A percentile compares a stretch with the other conserved stretches of the same genome.
phyloP scores from a whole-genome alignment of 1,140 invertebrate species.

The Drosophila kikkawai region DNA sequence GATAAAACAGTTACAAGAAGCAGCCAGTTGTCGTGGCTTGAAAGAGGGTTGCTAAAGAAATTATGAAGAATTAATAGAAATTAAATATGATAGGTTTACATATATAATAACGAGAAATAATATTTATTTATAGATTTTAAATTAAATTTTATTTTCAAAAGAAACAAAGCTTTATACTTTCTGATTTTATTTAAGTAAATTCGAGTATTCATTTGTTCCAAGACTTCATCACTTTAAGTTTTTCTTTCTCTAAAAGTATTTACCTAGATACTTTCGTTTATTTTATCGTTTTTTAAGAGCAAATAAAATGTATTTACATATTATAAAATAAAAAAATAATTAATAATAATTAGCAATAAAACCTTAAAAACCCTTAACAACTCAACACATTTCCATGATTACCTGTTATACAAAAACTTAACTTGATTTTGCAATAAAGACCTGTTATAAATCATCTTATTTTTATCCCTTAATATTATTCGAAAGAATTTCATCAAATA shows the following conservation, averaged over 20 bases:
- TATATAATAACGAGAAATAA: background rate
- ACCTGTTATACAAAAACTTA: background rate
- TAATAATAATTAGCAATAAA: background rate
- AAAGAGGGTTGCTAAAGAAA: background rate
- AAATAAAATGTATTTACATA: background rate
- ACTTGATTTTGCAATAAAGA: background rate
- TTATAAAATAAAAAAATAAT: background rate
- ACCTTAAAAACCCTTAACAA: background rate
- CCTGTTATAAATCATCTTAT: background rate
- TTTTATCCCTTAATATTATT: background rate
- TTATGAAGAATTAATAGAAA: too few species aligned
- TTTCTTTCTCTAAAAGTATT: too few species aligned
- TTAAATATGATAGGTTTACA: background rate
- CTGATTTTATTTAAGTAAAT: background rate
- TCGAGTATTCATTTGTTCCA: too few species aligned
- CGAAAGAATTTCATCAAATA: conserved; percentile 1
- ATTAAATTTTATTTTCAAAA: background rate
- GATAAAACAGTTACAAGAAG: conserved; percentile 80
- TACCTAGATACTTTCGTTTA: too few species aligned
- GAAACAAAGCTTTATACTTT: background rate
- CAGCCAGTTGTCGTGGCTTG: conserved; percentile 24
- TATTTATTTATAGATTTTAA: background rate
- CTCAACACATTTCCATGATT: background rate
- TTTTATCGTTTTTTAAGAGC: background rate
- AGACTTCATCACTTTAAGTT: too few species aligned